These are phyloP conservation scores for Laodelphax striatellus DNA, from an alignment of 1,140 invertebrate species.

Conservation along the genomic window DNA sequence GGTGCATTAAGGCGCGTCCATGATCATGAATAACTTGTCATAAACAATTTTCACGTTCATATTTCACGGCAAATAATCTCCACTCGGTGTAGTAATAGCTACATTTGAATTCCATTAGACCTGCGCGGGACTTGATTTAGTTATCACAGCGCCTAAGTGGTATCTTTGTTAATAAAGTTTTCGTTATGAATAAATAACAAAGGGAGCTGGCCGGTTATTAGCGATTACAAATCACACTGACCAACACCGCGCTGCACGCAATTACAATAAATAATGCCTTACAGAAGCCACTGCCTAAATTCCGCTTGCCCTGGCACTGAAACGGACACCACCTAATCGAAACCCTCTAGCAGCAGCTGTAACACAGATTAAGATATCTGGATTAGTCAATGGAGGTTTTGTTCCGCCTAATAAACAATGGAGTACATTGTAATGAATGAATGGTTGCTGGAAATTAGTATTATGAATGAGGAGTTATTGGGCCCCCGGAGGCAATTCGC, in stretches of 20 bases:
- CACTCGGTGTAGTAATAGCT: not conserved
- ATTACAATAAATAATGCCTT: not conserved
- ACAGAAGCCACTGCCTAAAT: no score
- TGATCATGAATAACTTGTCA: not conserved
- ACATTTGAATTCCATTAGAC: not conserved
- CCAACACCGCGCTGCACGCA: not conserved
- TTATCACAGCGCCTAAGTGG: not conserved
- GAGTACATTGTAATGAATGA: no score
- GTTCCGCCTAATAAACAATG: no score
- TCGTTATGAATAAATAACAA: slow-evolving; percentile 1
- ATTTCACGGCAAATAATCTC: not conserved
- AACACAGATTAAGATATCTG: no score
- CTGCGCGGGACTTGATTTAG: not conserved
- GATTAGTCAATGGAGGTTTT: no score
- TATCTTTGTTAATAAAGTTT: not conserved
- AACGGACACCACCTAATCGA: no score
- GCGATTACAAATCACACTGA: not conserved
- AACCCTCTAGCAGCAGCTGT: no score
- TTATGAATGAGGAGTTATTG: no score
- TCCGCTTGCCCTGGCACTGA: no score
- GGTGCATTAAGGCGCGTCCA: not conserved
- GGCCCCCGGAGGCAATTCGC: no score
- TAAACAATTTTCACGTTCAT: slow-evolving; percentile 1
- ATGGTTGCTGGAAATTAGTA: no score
- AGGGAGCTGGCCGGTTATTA: not conserved